These are phyloP conservation scores for Caradrina kadenii DNA, from an alignment of 2,888 invertebrate species.

Conservation along the genomic window DNA sequence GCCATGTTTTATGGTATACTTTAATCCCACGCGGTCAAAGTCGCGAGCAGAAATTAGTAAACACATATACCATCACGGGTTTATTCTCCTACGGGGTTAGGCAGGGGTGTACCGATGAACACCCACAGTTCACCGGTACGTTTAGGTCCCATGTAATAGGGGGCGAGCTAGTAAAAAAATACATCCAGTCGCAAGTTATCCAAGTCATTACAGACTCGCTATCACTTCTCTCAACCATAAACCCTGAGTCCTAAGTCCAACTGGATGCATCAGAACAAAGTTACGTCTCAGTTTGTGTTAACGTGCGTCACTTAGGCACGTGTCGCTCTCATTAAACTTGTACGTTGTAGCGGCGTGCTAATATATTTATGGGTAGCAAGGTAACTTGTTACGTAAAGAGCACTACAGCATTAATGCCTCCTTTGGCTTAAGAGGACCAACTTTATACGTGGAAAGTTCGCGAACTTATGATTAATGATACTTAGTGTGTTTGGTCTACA, in stretches of 20 bases:
- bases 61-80: too few relatives aligned
- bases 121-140: too few relatives aligned
- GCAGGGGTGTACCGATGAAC: too few relatives aligned
- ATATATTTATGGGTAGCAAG: conserved; percentile 78
- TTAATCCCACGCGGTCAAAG: too few relatives aligned
- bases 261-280: conserved; percentile 36
- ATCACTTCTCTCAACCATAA: neutral
- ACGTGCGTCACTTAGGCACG: conserved; percentile 64
- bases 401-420: conserved; percentile 79
- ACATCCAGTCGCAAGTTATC: neutral
- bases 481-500: conserved; percentile 64
- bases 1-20: too few relatives aligned
- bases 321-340: conserved; percentile 74
- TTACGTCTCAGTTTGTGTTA: conserved; percentile 45
- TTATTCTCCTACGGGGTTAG: too few relatives aligned
- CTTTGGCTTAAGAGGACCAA: conserved; percentile 75
- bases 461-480: conserved; percentile 79
- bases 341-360: conserved; percentile 66
- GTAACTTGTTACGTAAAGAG: conserved; percentile 75
- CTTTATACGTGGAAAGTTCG: conserved; percentile 73
- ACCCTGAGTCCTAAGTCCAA: conserved; percentile 15
- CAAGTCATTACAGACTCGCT: neutral
- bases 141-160: too few relatives aligned
- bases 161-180: too few relatives aligned
- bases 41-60: too few relatives aligned